Evolutionary conservation across 2,113 vertebrate genomes (phyloP), one percentile per base, ranked within the genome.

Genomic region (Pseudorhombus dupliciocellatus): DNA sequence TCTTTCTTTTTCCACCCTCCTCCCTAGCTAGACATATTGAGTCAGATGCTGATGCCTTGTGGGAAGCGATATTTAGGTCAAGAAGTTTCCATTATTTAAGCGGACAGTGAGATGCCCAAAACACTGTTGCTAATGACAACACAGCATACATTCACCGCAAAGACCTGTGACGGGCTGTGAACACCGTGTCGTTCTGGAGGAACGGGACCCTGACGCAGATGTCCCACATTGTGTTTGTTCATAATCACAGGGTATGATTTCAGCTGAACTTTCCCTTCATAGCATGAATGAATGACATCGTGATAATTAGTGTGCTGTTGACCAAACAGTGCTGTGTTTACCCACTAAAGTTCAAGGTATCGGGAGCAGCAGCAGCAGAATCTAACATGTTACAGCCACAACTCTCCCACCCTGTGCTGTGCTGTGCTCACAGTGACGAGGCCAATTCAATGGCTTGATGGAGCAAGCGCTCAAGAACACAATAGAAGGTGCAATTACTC

Each of bases 101-200:
- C 61, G 68, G 51, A 61, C 44, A 42, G 51, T 61, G 65, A 76
- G 75, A 83, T 57, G 37, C 20, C 73, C 21, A 79, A 80, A 80
- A 79, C 69, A 73, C 67, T 68, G 89, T 89, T 84, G 80, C 84
- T 70, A 72, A 70, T 77, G 80, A 80, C 78, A 85, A 85, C 87
- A 72, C 75, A 65, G 2, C 25, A 65, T 53, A 54, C 24, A 58
- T 50, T 61, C 30, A n/a, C 20, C 34, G 28, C 30, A 69, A 72
- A 79, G 22, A 31, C 9, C 65, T 15, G 64, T 28, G 34, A 34
- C 25, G 40, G 30, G 24, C 50, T 50, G 42, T 8, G 22, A 26
- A 25, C 28, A 57, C 30, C n/a, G 7, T 18, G 37, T 66, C 65
- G 42, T 3, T 25, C n/a, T 46, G 1, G 18, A 25, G 0, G 0